phyloP scores from a whole-genome alignment of 2,888 invertebrate genomes.

The Alviniconcha strummeri region DNA sequence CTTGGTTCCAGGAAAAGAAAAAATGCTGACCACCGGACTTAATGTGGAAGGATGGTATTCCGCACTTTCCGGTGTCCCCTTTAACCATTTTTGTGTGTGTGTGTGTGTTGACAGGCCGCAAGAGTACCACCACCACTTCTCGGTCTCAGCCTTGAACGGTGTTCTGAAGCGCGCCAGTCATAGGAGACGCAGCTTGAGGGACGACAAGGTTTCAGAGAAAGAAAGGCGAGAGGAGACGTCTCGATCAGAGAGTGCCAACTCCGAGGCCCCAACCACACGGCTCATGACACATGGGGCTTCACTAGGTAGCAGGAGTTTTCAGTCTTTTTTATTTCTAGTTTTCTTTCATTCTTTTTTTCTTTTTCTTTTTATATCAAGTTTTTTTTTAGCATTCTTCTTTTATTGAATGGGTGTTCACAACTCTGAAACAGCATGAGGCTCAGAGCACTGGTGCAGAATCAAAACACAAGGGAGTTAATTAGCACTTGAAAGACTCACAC shows the following conservation, averaged over 20 bases:
- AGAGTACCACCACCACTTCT: constrained; percentile 66
- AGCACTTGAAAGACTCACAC: no score
- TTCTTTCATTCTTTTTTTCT: no score
- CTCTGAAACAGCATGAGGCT: no score
- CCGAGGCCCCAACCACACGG: constrained; percentile 56
- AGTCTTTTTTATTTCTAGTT: not conserved
- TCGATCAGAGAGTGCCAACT: constrained; percentile 69
- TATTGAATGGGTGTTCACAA: not conserved
- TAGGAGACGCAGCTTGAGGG: constrained; percentile 59
- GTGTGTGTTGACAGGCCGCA: constrained; percentile 57
- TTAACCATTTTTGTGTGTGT: no score
- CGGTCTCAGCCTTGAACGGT: constrained; percentile 62
- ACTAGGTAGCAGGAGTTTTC: not conserved
- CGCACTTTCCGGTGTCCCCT: no score
- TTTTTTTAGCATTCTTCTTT: not conserved
- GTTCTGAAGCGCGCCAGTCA: constrained; percentile 65
- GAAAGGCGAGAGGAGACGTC: constrained; percentile 61
- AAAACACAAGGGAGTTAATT: no score
- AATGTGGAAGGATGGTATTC: no score
- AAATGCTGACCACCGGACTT: no score
- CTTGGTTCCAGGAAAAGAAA: no score
- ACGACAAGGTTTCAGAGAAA: constrained; percentile 60
- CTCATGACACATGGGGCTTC: constrained; percentile 33
- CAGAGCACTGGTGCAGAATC: no score
- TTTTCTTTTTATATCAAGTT: not conserved